These are phyloP conservation scores for Polietes domitor DNA, from an alignment of 2,888 invertebrate species.

Conservation along the genomic window DNA sequence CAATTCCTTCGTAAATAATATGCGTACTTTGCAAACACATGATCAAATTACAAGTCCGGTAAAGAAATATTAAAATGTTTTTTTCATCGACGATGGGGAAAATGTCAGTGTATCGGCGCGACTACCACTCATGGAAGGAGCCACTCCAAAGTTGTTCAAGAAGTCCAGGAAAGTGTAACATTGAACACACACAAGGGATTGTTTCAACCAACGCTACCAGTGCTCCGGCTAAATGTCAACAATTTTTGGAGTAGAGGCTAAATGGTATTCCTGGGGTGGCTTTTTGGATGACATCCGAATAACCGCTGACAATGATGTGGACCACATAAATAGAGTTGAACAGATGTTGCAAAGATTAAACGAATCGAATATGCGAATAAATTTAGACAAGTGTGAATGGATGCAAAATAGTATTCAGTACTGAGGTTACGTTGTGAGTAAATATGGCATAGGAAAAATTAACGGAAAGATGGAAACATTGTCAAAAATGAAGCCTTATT, in stretches of 20 bases:
- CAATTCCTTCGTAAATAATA: slow-evolving; percentile 33
- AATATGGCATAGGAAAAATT: not conserved
- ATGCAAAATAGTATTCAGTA: slow-evolving; percentile 63
- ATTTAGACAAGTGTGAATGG: slow-evolving; percentile 71
- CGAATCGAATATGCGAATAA: slow-evolving; percentile 70
- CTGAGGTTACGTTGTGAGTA: slow-evolving; percentile 73
- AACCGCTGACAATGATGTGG: slow-evolving; percentile 73
- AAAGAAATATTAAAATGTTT: slow-evolving; percentile 47
- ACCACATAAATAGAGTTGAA: slow-evolving; percentile 70
- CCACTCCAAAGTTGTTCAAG: slow-evolving; percentile 41
- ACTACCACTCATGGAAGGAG: slow-evolving; percentile 24
- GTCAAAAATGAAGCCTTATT: too few relatives aligned
- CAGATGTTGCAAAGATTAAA: slow-evolving; percentile 69
- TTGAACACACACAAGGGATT: too few relatives aligned
- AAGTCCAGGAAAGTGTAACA: slow-evolving; percentile 47
- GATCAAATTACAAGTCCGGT: not conserved
- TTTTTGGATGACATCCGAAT: slow-evolving; percentile 65
- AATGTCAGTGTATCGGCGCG: slow-evolving; percentile 50
- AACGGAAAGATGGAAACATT: too few relatives aligned
- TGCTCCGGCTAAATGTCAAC: slow-evolving; percentile 53
- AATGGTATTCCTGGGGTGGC: slow-evolving; percentile 60
- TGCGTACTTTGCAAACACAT: slow-evolving; percentile 8
- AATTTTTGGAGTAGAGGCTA: slow-evolving; percentile 59
- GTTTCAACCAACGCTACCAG: too few relatives aligned
- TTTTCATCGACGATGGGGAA: slow-evolving; percentile 53